Percentiles rank a stretch among this genome's conserved stretches.
These are phyloP conservation scores for Laupala kohalensis DNA, from an alignment of 1,140 invertebrate genomes.

Conservation along the genomic window DNA sequence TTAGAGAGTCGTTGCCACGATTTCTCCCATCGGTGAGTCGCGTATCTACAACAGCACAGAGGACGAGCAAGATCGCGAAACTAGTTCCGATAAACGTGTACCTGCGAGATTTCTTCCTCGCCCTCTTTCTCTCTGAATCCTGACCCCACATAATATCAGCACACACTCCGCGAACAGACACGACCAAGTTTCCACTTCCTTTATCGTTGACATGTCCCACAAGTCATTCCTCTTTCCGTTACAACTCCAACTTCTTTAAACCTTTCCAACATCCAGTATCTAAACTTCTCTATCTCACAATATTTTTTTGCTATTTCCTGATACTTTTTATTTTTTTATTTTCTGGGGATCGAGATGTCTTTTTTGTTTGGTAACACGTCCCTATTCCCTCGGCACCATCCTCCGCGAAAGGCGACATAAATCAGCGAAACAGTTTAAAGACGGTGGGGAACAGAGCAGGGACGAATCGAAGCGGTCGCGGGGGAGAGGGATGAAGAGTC, in stretches of 20 bases:
- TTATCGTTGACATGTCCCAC: background rate
- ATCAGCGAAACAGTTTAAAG: background rate
- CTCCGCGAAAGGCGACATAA: background rate
- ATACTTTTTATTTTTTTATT: background rate
- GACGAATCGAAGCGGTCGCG: too few relatives aligned
- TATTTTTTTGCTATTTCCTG: background rate
- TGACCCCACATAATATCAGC: too few relatives aligned
- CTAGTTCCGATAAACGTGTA: too few relatives aligned
- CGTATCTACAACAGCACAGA: too few relatives aligned
- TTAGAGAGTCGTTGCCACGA: too few relatives aligned
- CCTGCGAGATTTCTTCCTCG: too few relatives aligned
- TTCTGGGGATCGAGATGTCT: background rate
- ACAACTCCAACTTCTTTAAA: background rate
- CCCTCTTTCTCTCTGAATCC: too few relatives aligned
- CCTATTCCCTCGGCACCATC: background rate
- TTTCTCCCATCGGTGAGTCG: too few relatives aligned
- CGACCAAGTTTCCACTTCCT: background rate
- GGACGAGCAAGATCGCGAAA: too few relatives aligned
- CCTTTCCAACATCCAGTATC: background rate
- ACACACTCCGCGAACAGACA: too few relatives aligned
- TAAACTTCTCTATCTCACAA: background rate
- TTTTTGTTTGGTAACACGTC: background rate
- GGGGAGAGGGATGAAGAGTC: too few relatives aligned
- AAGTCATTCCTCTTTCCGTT: background rate
- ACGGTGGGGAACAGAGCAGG: too few relatives aligned